These are phyloP conservation scores for Poliocrania exsul DNA, from an alignment of 2,797 vertebrate genomes.

Conservation along the genomic window DNA sequence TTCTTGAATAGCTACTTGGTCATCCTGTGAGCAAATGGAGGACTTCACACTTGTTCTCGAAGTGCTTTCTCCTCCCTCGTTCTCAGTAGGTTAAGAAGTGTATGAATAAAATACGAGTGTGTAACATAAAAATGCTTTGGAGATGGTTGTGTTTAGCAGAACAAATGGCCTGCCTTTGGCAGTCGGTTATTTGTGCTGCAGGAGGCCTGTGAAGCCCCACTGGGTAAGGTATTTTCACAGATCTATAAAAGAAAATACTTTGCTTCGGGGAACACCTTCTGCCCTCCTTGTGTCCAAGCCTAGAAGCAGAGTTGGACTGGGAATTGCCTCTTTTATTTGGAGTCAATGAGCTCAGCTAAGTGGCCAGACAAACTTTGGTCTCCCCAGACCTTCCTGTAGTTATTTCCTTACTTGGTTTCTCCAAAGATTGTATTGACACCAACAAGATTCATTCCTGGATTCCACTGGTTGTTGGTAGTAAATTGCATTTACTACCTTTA, in stretches of 20 bases:
- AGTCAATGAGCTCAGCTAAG: background rate
- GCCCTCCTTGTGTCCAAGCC: background rate
- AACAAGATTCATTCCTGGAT: background rate
- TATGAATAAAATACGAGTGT: conserved; percentile 16
- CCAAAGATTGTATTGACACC: background rate
- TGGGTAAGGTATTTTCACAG: background rate
- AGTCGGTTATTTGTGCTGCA: background rate
- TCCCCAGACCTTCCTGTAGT: background rate
- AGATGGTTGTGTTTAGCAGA: conserved; percentile 4
- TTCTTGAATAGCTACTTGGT: background rate
- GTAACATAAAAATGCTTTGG: background rate
- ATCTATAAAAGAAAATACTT: background rate
- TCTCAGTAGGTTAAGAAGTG: background rate
- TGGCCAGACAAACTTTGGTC: background rate
- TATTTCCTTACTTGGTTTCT: background rate
- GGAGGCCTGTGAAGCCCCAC: background rate
- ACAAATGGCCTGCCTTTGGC: background rate
- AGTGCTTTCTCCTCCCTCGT: background rate
- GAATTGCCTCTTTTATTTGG: background rate
- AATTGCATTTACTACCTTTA: background rate
- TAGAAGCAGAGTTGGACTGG: background rate
- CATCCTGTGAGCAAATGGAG: background rate
- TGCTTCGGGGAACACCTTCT: background rate
- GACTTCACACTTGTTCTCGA: background rate
- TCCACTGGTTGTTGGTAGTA: background rate